Evolutionary conservation across 2,113 vertebrate genomes (phyloP), one percentile per base, ranked within the genome.

Genomic region (Sebastes schlegelii): DNA sequence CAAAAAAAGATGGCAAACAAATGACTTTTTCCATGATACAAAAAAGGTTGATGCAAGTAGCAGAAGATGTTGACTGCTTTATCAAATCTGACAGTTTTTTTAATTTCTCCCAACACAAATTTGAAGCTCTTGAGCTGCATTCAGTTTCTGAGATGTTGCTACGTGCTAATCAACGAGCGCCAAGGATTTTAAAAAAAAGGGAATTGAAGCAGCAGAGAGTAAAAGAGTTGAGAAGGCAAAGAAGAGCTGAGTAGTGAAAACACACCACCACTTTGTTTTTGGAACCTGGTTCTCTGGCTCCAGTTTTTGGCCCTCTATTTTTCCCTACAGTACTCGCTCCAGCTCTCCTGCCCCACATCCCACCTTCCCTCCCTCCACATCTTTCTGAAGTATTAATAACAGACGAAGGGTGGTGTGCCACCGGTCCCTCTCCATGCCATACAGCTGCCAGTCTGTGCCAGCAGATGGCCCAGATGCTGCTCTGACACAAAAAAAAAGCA

Each of bases 201-300:
- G 51, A 74, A 74, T n/a, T 65, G 34, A 49, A 73, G 66, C 21
- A 72, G 43, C 23, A 65, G 14, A 75, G 43, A 67, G 55, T 19
- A 49, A 74, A 63, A 78, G 40, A 80, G 72, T 1, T 46, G 21
- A 34, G 34, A 70, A 4, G 26, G 52, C 82, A 55, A 75, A 76
- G 72, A 68, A 80, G 55, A 80, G 80, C 83, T 71, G 79, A 86
- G 78, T 57, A 61, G 68, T 66, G 61, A 89, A 90, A 83, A 91
- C 61, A 90, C 66, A 80, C 65, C 74, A 80, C 68, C 74, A 90
- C 83, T 93, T 91, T 93, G 86, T 90, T 93, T 94, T 92, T 86
- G 90, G 88, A 92, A 91, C 74, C 80, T 82, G 85, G 71, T 78
- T 89, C 72, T 87, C 87, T 88, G 86, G 89, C 80, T 90, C 81